Percentiles rank a stretch among this genome's conserved stretches.
These are phyloP conservation scores for Cavia porcellus DNA, from an alignment of 2,113 vertebrate species.

Conservation along the genomic window DNA sequence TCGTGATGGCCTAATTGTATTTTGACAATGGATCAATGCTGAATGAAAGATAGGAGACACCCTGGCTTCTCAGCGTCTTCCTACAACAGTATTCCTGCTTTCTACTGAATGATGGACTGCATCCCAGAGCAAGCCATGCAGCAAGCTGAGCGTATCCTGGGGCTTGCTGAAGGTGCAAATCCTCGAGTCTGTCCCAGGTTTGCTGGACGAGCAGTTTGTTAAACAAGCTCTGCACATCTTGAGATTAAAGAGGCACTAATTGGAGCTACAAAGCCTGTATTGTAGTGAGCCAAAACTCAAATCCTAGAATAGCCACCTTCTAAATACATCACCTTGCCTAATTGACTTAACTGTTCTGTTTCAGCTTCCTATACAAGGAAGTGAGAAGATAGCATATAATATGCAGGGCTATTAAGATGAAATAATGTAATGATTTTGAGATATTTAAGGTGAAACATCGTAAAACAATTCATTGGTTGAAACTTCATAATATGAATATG, in stretches of 20 bases:
- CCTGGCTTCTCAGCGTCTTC: background rate
- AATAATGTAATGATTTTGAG: background rate
- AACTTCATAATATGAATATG: background rate
- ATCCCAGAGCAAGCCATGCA: background rate
- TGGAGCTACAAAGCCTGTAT: background rate
- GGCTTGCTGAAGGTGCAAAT: slow-evolving; percentile 8
- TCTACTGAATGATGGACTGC: background rate
- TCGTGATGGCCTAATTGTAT: background rate
- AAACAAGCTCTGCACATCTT: background rate
- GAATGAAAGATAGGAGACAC: background rate
- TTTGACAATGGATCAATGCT: background rate
- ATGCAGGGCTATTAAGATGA: background rate
- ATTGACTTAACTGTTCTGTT: background rate
- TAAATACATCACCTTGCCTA: slow-evolving; percentile 3
- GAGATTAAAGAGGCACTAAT: background rate
- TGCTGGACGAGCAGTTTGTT: background rate
- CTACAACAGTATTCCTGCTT: background rate
- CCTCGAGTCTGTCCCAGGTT: background rate
- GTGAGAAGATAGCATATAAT: background rate
- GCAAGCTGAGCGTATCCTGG: background rate
- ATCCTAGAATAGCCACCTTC: background rate
- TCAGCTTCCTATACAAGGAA: background rate
- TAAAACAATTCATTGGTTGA: background rate
- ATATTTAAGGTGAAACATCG: background rate
- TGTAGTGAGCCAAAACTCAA: background rate